Evolutionary conservation across 2,113 vertebrate species (phyloP), one percentile per base, ranked within the genome.

Genomic region (Gobiocypris rarus): DNA sequence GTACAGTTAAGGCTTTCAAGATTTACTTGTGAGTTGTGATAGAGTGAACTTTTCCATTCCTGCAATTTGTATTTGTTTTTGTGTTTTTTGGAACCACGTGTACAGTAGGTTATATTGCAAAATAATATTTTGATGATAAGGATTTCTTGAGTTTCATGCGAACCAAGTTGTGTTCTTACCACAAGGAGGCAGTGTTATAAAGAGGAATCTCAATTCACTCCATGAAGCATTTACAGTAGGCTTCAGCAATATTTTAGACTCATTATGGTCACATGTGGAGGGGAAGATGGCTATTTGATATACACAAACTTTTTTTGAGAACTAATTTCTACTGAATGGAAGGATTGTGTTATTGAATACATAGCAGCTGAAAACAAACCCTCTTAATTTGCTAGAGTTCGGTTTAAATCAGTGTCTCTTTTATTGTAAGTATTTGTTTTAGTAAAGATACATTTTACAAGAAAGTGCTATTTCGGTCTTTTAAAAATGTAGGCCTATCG

Each of bases 181-280:
- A 63, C 76, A 63, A 74, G 76, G 83, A 28, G 83, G 83, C 76
- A 81, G 83, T 85, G 79, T 63, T 15, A 38, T 43, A 45, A 9
- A 43, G 22, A 9, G n/a, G 19, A 13, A 79, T 58, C 3, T 4
- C 1, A 4, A n/a, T 69, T 11, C n/a, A 54, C 52, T 19, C 6
- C 11, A 17, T 17, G 26, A 9, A 1, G 38, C n/a, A n/a, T 31
- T 31, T 31, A 31, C 15, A 38, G 28, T 34, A 19, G 17, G 2
- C 52, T 54, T 4, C 63, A 67, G 8, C 15, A 67, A 17, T 34
- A 38, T 67, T 67, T 38, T 1, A 67, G 28, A 19, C 19, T 10
- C 17, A 3, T 67, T 67, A 67, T 34, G 8, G 15, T 4, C 56
- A 4, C n/a, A n/a, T 24, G 22, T 59, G 9, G 22, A 58, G 22